Base-by-base conservation (phyloP, 1,140 invertebrate genomes). In the Apis laboriosa region DNA sequence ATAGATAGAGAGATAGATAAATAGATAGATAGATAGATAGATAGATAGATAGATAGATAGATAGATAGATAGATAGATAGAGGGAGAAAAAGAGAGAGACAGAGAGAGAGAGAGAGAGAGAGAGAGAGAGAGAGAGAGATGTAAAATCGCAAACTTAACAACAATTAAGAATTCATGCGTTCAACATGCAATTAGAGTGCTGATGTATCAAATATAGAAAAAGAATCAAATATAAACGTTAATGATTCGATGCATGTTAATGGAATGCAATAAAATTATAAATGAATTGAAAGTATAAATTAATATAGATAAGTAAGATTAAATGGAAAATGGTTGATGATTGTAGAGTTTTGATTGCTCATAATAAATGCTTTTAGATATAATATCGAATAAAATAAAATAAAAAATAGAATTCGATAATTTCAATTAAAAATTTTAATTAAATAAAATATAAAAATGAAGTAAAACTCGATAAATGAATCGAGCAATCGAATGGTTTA, bases 131-230 rank as follows among this genome's bases (percentile, higher is more conserved):
- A 34, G 34, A 60, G 0, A 60, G 2, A 60, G 2, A n/a, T 11
- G 34, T 4, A 43, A 60, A 4, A 60, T 12, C 9, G 58, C 34
- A 43, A 55, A 79, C 60, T 24, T 53, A 28, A 53, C 15, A 71
- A 24, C 17, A 51, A 8, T 9, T 24, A 68, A 4, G 55, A 24
- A 79, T 61, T n/a, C 24, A 12, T 71, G 56, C 63, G 21, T 70
- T 17, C 1, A 63, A 17, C 58, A 55, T 80, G 77, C 68, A 73
- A 73, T 72, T 73, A 53, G 58, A 17, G 68, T 73, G 19, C 68
- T 24, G 11, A 17, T 77, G 24, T 24, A 55, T 77, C 74, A 34
- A 9, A 17, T 68, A 63, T 15, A 70, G 53, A n/a, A 15, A 67
- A 68, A 34, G 51, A 58, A 17, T 58, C 55, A 21, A 19, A 34